Conservation (phyloP, 2,113 vertebrate species). For the Anguilla japonica region DNA sequence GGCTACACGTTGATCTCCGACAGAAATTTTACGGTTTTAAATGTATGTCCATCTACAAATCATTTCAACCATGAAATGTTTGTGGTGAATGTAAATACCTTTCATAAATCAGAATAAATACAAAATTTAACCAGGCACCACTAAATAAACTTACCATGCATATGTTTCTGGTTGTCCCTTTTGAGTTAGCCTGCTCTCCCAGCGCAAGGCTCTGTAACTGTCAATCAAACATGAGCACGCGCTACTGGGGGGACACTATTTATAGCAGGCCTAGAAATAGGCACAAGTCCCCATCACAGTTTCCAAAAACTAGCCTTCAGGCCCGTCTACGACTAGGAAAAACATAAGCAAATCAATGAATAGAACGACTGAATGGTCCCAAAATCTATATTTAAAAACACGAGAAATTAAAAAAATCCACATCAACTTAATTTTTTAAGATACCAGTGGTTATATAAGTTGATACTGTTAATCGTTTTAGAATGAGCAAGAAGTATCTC, state of each 20-base stretch:
- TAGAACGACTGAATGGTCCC: not conserved
- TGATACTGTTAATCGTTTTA: not conserved
- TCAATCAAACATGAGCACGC: conserved; percentile 74
- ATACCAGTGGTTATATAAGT: not conserved
- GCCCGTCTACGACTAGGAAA: conserved; percentile 31
- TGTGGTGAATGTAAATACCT: not conserved
- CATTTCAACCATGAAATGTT: not conserved
- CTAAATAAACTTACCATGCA: conserved; percentile 57
- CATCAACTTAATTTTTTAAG: not conserved
- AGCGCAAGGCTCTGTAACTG: conserved; percentile 62
- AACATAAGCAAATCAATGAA: not conserved
- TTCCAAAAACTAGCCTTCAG: conserved; percentile 56
- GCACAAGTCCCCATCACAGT: conserved; percentile 63
- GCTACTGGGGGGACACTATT: conserved; percentile 62
- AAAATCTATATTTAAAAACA: not conserved
- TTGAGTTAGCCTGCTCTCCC: conserved; percentile 56
- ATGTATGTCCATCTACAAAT: not conserved
- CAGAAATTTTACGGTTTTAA: not conserved
- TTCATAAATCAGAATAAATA: not conserved
- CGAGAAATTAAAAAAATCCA: not conserved
- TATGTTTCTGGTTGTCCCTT: conserved; percentile 55
- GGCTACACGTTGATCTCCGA: not conserved
- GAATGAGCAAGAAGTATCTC: not conserved
- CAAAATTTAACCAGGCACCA: not conserved
- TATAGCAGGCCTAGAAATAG: conserved; percentile 74